phyloP scores from a whole-genome alignment of 2,888 invertebrate genomes.

The Heliconius aoede region DNA sequence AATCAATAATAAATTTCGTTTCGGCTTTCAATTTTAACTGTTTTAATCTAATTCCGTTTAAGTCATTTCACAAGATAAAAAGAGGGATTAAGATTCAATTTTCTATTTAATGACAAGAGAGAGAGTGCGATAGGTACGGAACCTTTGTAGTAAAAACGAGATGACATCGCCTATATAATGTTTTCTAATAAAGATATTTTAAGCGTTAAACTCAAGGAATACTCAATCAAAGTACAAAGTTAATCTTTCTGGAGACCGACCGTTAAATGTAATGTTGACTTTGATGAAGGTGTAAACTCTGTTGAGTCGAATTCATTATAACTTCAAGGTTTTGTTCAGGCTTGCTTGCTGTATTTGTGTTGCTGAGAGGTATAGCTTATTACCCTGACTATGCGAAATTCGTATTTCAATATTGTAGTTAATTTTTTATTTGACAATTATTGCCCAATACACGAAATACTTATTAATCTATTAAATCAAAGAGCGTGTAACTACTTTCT shows the following conservation, averaged over 20 bases:
- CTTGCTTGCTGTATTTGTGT: background rate
- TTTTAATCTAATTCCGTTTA: constrained; percentile 17
- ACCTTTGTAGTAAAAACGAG: constrained; percentile 30
- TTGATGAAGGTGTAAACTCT: background rate
- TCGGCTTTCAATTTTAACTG: background rate
- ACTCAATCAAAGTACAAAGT: constrained; percentile 28
- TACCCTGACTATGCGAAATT: background rate
- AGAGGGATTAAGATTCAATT: constrained; percentile 47
- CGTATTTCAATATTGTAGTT: background rate
- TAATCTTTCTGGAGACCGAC: background rate
- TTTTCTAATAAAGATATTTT: constrained; percentile 30
- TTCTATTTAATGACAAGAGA: constrained; percentile 33
- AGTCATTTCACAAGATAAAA: constrained; percentile 32
- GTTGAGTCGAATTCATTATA: constrained; percentile 17
- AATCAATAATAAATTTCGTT: background rate
- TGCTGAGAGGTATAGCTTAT: background rate
- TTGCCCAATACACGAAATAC: background rate
- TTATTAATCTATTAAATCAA: background rate
- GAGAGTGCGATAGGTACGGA: constrained; percentile 34
- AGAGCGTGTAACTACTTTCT: background rate
- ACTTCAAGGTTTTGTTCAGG: background rate
- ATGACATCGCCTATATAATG: constrained; percentile 26
- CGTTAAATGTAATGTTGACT: constrained; percentile 22
- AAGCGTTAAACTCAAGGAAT: constrained; percentile 5
- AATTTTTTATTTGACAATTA: no score